Base-by-base conservation (phyloP, 2,113 vertebrate genomes). In the Chaetura pelagica region DNA sequence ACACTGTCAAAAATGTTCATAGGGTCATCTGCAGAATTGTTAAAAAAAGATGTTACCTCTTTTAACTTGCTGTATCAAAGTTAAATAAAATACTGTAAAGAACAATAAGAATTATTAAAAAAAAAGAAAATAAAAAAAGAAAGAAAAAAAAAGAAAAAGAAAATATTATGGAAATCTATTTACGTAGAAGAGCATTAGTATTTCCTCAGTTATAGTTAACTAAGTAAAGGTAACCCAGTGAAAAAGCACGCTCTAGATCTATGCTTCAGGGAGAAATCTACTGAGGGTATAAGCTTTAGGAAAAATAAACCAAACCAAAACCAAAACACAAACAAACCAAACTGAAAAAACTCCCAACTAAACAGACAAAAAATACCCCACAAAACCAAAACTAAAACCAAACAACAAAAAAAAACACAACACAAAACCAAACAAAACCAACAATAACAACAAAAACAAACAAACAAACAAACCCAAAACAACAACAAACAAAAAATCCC, bases 21-120 rank as follows among this genome's bases (percentile, higher is more conserved):
- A 90, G 85, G 73, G 74, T 97, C 93, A 91, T 96, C 93, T 96
- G 55, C 64, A 57, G 87, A 96, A 90, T 30, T 87, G 8, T 89
- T 81, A 55, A 85, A 46, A 92, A 87, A 40, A 91, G 52, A 67
- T 42, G 13, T 79, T 59, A 69, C 66, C 35, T 87, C 40, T 93
- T 93, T 85, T 52, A 93, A 57, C 32, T 87, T 75, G 8, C 26
- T 66, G 14, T 57, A 49, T 87, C 42, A 85, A 90, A 87, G 75
- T 54, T 32, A 48, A 74, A 72, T 15, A 49, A 97, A 84, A n/a
- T 72, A 67, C 49, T 54, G 38, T 57, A 93, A 79, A 82, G 29
- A 92, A 86, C 20, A 88, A 7, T 8, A 49, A 92, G 59, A 0
- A 55, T 78, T 93, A 76, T 12, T 21, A 7, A 32, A 18, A 19